Percentiles rank a stretch among this genome's conserved stretches.
Conservation (phyloP, 2,113 vertebrate species). For the Ariopsis seemanni region DNA sequence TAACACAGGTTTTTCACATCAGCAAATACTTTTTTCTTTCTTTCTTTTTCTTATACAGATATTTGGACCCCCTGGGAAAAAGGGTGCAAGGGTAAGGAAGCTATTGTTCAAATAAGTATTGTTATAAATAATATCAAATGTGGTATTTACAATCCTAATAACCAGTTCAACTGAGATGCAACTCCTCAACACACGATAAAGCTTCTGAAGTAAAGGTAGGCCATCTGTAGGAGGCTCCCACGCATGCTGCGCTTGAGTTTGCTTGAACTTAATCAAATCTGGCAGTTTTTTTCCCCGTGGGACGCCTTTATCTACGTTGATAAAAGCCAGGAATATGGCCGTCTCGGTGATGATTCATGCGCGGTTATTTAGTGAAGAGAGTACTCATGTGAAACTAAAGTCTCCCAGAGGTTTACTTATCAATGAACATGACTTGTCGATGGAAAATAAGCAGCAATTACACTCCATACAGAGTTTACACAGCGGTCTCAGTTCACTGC, state of each 20-base stretch:
- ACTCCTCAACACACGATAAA: not conserved
- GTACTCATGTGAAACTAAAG: slow-evolving; percentile 52
- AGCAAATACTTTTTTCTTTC: not conserved
- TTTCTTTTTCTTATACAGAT: slow-evolving; percentile 65
- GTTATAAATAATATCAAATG: not conserved
- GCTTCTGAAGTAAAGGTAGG: slow-evolving; percentile 18
- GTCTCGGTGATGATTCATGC: slow-evolving; percentile 53
- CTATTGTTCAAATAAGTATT: not conserved
- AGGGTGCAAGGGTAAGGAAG: slow-evolving; percentile 78
- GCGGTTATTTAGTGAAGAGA: slow-evolving; percentile 58
- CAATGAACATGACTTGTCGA: slow-evolving; percentile 34
- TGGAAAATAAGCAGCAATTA: slow-evolving; percentile 54
- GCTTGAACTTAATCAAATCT: slow-evolving; percentile 23
- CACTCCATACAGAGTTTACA: not conserved
- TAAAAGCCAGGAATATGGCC: slow-evolving; percentile 48
- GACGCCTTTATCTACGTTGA: slow-evolving; percentile 44
- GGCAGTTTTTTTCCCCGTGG: slow-evolving; percentile 14
- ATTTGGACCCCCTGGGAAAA: slow-evolving; percentile 82
- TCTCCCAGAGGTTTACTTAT: slow-evolving; percentile 54
- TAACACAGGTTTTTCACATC: slow-evolving; percentile 4
- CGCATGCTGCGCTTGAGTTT: not conserved
- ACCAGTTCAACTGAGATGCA: slow-evolving; percentile 17
- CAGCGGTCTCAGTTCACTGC: not conserved
- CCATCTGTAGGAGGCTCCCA: not conserved
- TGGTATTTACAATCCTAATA: not conserved